These are phyloP conservation scores for Helobdella robusta DNA, from an alignment of 2,888 invertebrate genomes.

Conservation along the genomic window DNA sequence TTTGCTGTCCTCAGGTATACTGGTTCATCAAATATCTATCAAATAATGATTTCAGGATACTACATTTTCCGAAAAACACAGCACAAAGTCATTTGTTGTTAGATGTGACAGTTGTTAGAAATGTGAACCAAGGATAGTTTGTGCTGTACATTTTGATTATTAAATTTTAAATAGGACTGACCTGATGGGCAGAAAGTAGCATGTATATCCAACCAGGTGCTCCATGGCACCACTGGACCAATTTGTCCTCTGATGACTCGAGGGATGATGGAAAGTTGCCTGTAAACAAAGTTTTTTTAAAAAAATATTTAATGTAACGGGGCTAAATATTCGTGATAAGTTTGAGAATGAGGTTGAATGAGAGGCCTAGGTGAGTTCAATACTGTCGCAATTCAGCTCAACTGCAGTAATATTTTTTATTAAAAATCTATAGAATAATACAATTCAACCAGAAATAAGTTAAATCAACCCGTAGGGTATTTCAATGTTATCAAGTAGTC, in stretches of 20 bases:
- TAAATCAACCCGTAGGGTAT: too few relatives aligned
- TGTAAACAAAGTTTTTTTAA: too few relatives aligned
- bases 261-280: slow-evolving; percentile 65
- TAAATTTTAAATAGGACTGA: too few relatives aligned
- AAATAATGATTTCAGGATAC: background rate
- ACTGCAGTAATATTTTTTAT: too few relatives aligned
- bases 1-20: slow-evolving; percentile 60
- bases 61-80: background rate
- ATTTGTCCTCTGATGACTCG: slow-evolving; percentile 59
- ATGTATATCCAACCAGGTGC: slow-evolving; percentile 73
- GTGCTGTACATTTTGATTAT: background rate
- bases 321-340: too few relatives aligned
- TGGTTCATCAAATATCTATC: slow-evolving; percentile 30
- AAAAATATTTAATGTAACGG: too few relatives aligned
- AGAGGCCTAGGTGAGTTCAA: too few relatives aligned
- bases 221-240: slow-evolving; percentile 87
- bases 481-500: slow-evolving; percentile 43
- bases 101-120: background rate
- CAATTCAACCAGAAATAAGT: too few relatives aligned
- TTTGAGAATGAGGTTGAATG: too few relatives aligned
- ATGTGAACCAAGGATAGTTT: background rate
- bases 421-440: too few relatives aligned
- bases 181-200: slow-evolving; percentile 48
- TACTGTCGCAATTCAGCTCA: too few relatives aligned
- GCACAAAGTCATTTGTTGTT: background rate